These are phyloP conservation scores for Embiotoca jacksoni DNA, from an alignment of 2,113 vertebrate species.

Conservation along the genomic window DNA sequence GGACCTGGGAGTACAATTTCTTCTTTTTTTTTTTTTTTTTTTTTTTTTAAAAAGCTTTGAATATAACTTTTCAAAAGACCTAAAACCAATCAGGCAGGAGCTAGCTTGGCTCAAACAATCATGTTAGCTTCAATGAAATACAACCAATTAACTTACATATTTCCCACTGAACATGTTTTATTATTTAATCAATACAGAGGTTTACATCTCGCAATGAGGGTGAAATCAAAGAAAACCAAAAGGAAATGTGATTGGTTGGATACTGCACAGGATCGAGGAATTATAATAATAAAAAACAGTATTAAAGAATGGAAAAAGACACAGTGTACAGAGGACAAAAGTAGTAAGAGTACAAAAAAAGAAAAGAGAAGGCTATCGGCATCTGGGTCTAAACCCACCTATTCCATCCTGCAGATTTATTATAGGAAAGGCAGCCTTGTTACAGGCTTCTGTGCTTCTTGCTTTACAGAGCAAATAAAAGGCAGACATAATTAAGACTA, in stretches of 20 bases:
- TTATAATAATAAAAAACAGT: not conserved
- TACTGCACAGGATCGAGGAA: not conserved
- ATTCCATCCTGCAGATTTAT: conserved; percentile 69
- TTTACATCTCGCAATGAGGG: not conserved
- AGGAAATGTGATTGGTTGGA: conserved; percentile 17
- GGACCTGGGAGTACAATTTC: not conserved
- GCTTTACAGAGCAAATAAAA: conserved; percentile 83
- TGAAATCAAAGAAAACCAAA: conserved; percentile 9
- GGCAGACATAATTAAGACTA: conserved; percentile 82
- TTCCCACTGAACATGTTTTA: conserved; percentile 36
- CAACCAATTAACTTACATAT: conserved; percentile 25
- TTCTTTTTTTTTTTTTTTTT: too few species aligned
- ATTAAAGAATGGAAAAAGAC: conserved; percentile 11
- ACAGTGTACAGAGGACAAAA: not conserved
- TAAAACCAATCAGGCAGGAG: not conserved
- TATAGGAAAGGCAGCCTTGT: conserved; percentile 64
- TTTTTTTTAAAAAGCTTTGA: not conserved
- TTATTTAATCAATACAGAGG: conserved; percentile 32
- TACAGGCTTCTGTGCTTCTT: conserved; percentile 73
- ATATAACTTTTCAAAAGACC: not conserved
- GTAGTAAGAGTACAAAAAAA: conserved; percentile 1
- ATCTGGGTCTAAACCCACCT: conserved; percentile 45
- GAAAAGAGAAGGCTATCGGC: conserved; percentile 43
- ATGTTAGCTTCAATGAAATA: conserved; percentile 28
- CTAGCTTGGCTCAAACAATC: conserved; percentile 13